Conservation (phyloP, 2,797 vertebrate species). For the Platyrinchus mystaceus region DNA sequence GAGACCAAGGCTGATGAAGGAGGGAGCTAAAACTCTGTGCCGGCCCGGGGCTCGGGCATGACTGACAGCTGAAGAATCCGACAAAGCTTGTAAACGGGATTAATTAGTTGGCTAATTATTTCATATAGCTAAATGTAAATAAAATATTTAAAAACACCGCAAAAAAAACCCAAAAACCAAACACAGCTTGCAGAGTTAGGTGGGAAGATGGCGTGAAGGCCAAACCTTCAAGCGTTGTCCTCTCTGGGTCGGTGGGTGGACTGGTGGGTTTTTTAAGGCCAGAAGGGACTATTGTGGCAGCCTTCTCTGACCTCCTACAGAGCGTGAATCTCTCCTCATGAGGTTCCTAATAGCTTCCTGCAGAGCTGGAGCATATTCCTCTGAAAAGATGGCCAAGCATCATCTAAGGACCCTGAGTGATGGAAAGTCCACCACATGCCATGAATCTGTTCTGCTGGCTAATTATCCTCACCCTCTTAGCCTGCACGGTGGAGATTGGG, state of each 20-base stretch:
- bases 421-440: constrained; percentile 37
- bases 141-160: constrained; percentile 61
- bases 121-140: constrained; percentile 77
- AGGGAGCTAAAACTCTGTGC: constrained; percentile 55
- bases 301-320: neutral
- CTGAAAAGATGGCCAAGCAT: neutral
- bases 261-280: neutral
- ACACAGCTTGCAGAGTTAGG: neutral
- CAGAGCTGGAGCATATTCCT: neutral
- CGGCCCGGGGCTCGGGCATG: constrained; percentile 73
- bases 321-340: neutral
- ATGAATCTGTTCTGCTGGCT: neutral
- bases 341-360: neutral
- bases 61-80: constrained; percentile 82
- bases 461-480: constrained; percentile 9
- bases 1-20: constrained; percentile 79
- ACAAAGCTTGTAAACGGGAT: constrained; percentile 85
- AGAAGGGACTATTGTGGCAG: constrained; percentile 38
- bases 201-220: neutral
- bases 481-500: neutral
- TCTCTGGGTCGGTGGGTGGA: neutral
- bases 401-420: constrained; percentile 16
- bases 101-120: constrained; percentile 84
- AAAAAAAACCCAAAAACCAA: neutral
- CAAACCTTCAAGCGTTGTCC: neutral